phyloP scores from a whole-genome alignment of 2,113 vertebrate species.

The Periophthalmodon schlosseri region DNA sequence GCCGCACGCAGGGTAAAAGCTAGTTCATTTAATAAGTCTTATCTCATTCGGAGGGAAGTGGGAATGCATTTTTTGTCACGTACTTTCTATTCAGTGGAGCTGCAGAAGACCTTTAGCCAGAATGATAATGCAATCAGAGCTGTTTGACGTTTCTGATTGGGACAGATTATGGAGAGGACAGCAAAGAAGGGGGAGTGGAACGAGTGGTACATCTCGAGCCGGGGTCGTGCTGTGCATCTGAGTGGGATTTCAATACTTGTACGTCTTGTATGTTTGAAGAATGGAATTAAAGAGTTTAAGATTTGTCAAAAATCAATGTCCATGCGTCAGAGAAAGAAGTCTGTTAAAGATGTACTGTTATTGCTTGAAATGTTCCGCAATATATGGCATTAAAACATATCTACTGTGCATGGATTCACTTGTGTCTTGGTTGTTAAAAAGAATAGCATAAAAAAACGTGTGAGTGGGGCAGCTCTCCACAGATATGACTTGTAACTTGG shows the following conservation, averaged over 20 bases:
- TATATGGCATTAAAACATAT: no score
- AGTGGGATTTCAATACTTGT: background rate
- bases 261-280: background rate
- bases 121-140: slow-evolving; percentile 8
- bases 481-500: no score
- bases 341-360: no score
- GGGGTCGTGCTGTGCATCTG: background rate
- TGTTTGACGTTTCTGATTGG: slow-evolving; percentile 2
- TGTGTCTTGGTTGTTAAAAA: no score
- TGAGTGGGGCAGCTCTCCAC: no score
- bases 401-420: no score
- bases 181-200: background rate
- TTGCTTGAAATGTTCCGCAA: no score
- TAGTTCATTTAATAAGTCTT: slow-evolving; percentile 39
- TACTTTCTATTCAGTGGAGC: background rate
- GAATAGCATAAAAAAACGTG: no score
- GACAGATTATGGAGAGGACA: background rate
- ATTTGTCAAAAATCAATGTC: no score
- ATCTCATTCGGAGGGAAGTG: slow-evolving; percentile 25
- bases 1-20: slow-evolving; percentile 15
- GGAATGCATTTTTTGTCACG: background rate
- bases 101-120: background rate
- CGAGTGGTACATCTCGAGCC: background rate
- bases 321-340: no score
- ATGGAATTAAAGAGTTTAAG: background rate